These are phyloP conservation scores for Entomobrya multifasciata DNA, from an alignment of 2,888 invertebrate genomes.

Conservation along the genomic window DNA sequence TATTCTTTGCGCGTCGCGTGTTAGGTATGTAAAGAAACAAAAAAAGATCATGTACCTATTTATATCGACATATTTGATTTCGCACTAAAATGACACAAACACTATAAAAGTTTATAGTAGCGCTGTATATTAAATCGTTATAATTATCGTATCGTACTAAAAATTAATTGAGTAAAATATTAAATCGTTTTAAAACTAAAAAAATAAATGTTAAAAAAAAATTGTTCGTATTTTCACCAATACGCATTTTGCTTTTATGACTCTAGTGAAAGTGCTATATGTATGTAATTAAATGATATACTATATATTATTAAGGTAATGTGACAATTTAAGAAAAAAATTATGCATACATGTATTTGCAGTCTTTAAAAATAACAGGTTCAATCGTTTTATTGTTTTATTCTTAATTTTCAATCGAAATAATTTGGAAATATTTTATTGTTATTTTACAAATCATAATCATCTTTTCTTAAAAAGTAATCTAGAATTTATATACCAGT, in stretches of 20 bases:
- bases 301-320: not conserved
- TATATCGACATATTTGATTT: constrained; percentile 39
- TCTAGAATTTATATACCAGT: no score
- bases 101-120: constrained; percentile 25
- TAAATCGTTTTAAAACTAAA: not conserved
- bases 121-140: constrained; percentile 23
- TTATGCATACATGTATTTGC: no score
- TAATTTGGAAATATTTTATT: constrained; percentile 20
- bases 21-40: constrained; percentile 35
- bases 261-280: constrained; percentile 38
- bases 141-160: constrained; percentile 5
- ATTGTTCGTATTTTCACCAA: constrained; percentile 18
- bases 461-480: no score
- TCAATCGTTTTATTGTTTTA: constrained; percentile 29
- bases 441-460: no score
- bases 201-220: not conserved
- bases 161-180: no score
- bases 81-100: constrained; percentile 41
- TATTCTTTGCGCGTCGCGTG: constrained; percentile 2
- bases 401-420: constrained; percentile 5
- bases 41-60: constrained; percentile 44
- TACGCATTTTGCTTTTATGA: constrained; percentile 38
- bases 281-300: constrained; percentile 27
- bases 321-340: constrained; percentile 18
- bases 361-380: constrained; percentile 1